Base-by-base conservation (phyloP, 1,140 invertebrate genomes). In the Limonius californicus region DNA sequence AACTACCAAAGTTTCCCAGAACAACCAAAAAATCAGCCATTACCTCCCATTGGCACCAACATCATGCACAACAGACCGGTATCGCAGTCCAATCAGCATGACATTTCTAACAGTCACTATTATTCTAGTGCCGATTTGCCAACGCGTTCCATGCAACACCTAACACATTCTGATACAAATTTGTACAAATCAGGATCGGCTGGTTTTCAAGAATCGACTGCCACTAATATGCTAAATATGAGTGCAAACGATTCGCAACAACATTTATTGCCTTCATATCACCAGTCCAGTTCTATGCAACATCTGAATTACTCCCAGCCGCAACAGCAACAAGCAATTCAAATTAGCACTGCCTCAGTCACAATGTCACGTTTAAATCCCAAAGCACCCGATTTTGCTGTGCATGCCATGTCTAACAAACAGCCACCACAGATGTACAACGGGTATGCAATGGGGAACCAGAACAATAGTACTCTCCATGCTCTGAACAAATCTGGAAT, bases 311-410 rank as follows among this genome's bases (percentile, higher is more conserved):
- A 73, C 56, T 69, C 79, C 1, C 73, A 74, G 9, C 78, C 78
- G 12, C 73, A 71, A 11, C 77, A 78, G 55, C 57, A 67, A 59
- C 58, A 59, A 15, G 43, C 45, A 6, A 63, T 66, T 39, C 69
- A 67, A 50, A 64, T 58, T 27, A 65, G 63, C 45, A 35, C 61
- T 15, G 57, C 64, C 4, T 43, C 60, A 54, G 81, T 83, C 63
- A 81, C 77, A 66, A 86, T 86, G 78, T 93, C 90, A 30, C 83
- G 90, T 54, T 81, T 95, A 54, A 95, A 95, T 79, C 92, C 92
- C 0, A 86, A 92, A 70, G 92, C 92, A 15, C 91, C 91, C 1
- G 91, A 94, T 77, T 95, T 94, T 73, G 84, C 84, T 0, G 30
- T 39, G 3, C 56, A 57, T 70, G 66, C 64, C 61, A 45, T 64